A percentile compares a stretch with the other conserved stretches of the same genome.
Evolutionary conservation across 1,140 invertebrate species (phyloP).

Genomic region (Drosophila pallidifrons): DNA sequence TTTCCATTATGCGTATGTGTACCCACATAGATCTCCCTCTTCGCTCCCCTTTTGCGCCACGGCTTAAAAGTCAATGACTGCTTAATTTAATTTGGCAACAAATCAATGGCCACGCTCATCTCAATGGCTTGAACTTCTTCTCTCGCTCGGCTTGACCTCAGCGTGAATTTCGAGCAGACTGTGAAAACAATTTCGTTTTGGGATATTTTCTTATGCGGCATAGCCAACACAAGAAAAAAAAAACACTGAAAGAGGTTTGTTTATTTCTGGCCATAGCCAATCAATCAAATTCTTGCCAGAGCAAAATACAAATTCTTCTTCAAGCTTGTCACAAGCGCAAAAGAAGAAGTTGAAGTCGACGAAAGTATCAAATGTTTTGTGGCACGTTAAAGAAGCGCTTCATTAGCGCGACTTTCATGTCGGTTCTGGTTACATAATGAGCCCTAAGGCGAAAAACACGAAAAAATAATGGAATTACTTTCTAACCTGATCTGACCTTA

Average conservation of each 20-base stretch:
- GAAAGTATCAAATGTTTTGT: constrained; percentile 50
- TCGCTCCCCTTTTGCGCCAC: constrained; percentile 1
- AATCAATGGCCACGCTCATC: constrained; percentile 71
- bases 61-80: constrained; percentile 74
- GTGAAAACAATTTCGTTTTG: constrained; percentile 73
- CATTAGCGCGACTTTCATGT: constrained; percentile 72
- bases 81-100: constrained; percentile 79
- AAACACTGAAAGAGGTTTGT: constrained; percentile 31
- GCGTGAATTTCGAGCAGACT: constrained; percentile 51
- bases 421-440: constrained; percentile 77
- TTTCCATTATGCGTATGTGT: constrained; percentile 35
- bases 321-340: constrained; percentile 26
- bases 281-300: constrained; percentile 61
- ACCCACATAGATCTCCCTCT: constrained; percentile 14
- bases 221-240: background rate
- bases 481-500: constrained; percentile 60
- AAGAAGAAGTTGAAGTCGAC: constrained; percentile 14
- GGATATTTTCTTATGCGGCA: constrained; percentile 32
- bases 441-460: constrained; percentile 27
- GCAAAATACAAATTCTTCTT: constrained; percentile 16
- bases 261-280: constrained; percentile 58
- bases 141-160: constrained; percentile 37
- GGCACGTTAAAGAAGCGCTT: constrained; percentile 45
- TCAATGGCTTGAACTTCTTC: constrained; percentile 53
- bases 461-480: constrained; percentile 65